Conservation (phyloP, 2,888 invertebrate genomes). For the Xylota segnis region DNA sequence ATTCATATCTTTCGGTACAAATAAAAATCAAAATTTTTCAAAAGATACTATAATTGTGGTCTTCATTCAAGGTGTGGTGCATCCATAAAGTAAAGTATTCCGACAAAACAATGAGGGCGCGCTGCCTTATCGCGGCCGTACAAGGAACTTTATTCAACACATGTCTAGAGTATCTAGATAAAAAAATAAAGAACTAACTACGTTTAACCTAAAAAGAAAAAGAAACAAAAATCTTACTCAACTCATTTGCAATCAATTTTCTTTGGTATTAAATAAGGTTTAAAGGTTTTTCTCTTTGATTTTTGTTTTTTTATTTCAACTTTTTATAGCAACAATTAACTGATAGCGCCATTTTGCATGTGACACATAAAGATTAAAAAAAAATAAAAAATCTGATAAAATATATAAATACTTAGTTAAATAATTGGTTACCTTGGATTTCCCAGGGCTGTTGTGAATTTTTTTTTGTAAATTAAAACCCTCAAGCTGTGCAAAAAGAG, state of each 20-base stretch:
- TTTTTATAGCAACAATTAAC: slow-evolving; percentile 18
- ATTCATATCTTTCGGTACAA: slow-evolving; percentile 28
- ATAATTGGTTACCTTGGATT: slow-evolving; percentile 32
- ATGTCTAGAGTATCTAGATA: slow-evolving; percentile 54
- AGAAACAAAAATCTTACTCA: slow-evolving; percentile 19
- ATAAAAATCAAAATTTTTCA: slow-evolving; percentile 6
- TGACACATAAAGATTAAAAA: slow-evolving; percentile 27
- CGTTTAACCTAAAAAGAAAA: slow-evolving; percentile 4
- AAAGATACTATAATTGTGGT: slow-evolving; percentile 7
- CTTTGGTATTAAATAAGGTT: slow-evolving; percentile 54
- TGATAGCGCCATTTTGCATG: slow-evolving; percentile 45
- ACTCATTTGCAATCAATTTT: slow-evolving; percentile 60
- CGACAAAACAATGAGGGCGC: slow-evolving; percentile 61
- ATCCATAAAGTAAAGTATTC: slow-evolving; percentile 47
- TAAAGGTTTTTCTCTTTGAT: slow-evolving; percentile 31
- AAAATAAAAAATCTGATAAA: slow-evolving; percentile 28
- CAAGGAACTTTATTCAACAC: slow-evolving; percentile 36
- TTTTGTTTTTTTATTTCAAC: not conserved
- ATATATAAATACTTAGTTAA: slow-evolving; percentile 13
- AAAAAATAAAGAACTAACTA: not conserved
- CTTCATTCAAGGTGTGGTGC: slow-evolving; percentile 47
- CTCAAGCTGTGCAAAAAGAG: slow-evolving; percentile 31
- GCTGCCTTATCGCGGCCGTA: slow-evolving; percentile 29
- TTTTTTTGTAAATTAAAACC: slow-evolving; percentile 11
- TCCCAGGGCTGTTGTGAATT: slow-evolving; percentile 17